These are phyloP conservation scores for Noctilio leporinus DNA, from an alignment of 2,113 vertebrate species.

Conservation along the genomic window DNA sequence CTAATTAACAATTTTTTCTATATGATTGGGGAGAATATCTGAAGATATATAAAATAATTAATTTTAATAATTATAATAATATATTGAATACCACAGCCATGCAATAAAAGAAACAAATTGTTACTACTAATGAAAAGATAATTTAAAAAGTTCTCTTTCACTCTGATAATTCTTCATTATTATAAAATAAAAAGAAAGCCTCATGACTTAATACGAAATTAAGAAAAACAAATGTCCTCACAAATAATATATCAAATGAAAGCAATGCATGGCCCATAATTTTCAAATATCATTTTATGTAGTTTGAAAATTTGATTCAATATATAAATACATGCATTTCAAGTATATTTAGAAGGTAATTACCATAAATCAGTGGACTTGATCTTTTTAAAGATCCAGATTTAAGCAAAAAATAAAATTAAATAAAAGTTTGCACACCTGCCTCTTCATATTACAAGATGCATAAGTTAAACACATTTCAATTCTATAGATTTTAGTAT, in stretches of 20 bases:
- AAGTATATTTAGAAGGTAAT: background rate
- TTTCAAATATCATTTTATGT: background rate
- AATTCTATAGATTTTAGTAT: background rate
- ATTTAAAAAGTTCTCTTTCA: background rate
- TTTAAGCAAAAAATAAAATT: background rate
- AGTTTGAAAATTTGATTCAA: background rate
- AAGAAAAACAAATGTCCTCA: background rate
- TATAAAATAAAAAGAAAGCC: background rate
- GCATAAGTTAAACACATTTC: background rate
- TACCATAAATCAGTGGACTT: background rate
- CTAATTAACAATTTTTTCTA: background rate
- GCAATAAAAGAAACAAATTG: background rate
- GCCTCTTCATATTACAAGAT: background rate
- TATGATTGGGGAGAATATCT: background rate
- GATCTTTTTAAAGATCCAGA: background rate
- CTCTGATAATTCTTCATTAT: background rate
- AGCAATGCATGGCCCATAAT: fast-evolving
- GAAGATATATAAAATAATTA: background rate
- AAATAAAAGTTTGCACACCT: background rate
- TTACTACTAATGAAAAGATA: background rate
- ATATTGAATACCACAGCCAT: background rate
- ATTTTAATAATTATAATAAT: background rate
- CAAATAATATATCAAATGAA: background rate
- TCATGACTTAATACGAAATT: background rate
- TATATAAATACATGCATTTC: background rate